Base-by-base conservation (phyloP, 2,113 vertebrate genomes). In the Cheilinus undulatus region DNA sequence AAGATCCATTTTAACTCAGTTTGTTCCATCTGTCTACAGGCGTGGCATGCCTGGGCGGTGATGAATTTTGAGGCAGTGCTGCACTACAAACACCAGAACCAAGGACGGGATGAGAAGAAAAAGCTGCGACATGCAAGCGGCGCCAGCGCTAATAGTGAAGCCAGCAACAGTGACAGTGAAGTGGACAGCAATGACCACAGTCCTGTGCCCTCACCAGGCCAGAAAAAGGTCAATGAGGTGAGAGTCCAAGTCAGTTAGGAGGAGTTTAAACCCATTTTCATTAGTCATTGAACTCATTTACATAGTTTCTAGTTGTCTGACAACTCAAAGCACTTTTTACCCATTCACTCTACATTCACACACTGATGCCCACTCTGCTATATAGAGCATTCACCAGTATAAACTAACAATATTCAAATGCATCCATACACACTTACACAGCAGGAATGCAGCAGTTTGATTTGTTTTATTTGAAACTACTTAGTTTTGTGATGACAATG, bases 41-140 rank as follows among this genome's bases (percentile, higher is more conserved):
- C 98, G 58, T 99, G 98, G 98, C 98, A 99, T 0, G 98, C 97
- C 0, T 99, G 97, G 97, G 98, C 98, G 0, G 98, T 99, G 89
- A 99, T 99, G 98, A 99, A 99, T 84, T 99, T 99, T 3, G 98
- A 99, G 71, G 97, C 98, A 0, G 98, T 99, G 67, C 94, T 99
- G 7, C 97, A 99, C 91, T 99, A 98, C 89, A 99, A 99, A 73
- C 97, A 99, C 58, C 97, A 99, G 78, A 97, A 96, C 91, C 95
- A 97, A 65, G 96, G 95, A 52, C 94, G 96, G 0, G 96, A 98
- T 0, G 97, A 98, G 68, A 97, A 98, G 91, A 98, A 98, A 93
- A 98, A 99, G 43, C 88, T 96, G 2, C 94, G 97, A 0, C 98
- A 98, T 0, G 75, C 94, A 43, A 98, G 97, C 0, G 96, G 95